Base-by-base conservation (phyloP, 2,113 vertebrate species). In the Axis porcinus region DNA sequence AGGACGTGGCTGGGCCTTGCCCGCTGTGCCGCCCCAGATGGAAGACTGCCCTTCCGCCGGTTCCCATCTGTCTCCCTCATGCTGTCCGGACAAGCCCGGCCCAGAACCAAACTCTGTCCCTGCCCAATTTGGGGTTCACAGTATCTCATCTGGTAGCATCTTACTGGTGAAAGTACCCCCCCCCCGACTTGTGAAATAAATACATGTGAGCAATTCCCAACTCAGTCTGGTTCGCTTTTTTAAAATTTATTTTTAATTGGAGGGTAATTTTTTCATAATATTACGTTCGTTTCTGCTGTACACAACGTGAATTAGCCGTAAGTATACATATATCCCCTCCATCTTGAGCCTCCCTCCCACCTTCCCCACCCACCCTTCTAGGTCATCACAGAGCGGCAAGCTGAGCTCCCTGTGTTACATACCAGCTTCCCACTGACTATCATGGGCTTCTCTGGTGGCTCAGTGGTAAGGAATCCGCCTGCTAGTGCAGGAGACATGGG, bases 171-270 rank as follows among this genome's bases (percentile, higher is more conserved):
- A 97, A 97, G 93, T 36, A 40, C 40, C 47, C 85, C 89, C 50
- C 50, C 47, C 4, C 55, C 47, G 3, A 70, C 97, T 93, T 57
- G 98, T 98, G 97, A 98, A 98, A 98, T 98, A 98, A 99, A 99
- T 9, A 96, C 95, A 57, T 95, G 88, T 95, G 93, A 98, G 98
- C 98, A 95, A 93, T 98, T 96, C 95, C 64, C 93, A 92, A 58
- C 47, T 76, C 6, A 5, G 28, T 2, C 47, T 58, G 9, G 9
- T 81, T 25, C 54, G 54, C 23, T 28, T 85, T 64, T 86, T 85
- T 6, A 0, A 2, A 14, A 30, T 62, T 7, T 40, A 25, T 25
- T 74, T 74, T 76, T 43, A 76, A 76, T 27, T 43, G 23, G 36
- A 76, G 12, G 36, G 14, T 7, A 43, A 43, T 43, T 27, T n/a